Conservation (phyloP, 1,140 invertebrate genomes). For the Watersipora subatra region DNA sequence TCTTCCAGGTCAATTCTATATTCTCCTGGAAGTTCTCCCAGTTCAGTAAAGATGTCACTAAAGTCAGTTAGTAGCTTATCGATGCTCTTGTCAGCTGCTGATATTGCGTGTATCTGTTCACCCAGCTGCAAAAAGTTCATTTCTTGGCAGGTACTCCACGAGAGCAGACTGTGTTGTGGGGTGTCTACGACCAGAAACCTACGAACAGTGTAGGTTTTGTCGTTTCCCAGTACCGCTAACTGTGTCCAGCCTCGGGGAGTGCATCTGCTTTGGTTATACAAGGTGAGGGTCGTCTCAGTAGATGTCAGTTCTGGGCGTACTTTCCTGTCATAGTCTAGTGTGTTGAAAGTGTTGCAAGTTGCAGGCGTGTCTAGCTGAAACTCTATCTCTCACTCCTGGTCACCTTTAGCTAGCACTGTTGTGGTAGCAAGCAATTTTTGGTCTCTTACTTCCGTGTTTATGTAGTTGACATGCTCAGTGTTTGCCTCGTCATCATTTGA, state of each 20-base stretch:
- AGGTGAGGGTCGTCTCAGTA: neutral
- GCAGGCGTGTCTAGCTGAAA: neutral
- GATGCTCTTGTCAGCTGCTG: neutral
- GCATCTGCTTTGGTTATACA: neutral
- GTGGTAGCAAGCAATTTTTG: neutral
- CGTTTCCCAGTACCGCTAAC: neutral
- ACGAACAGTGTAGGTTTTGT: neutral
- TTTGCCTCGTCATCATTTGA: no score
- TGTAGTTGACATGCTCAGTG: neutral
- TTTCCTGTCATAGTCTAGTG: neutral
- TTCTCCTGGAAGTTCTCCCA: neutral
- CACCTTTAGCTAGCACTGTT: neutral
- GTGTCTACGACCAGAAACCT: neutral
- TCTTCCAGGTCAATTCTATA: neutral
- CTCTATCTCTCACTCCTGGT: neutral
- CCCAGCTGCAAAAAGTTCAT: neutral
- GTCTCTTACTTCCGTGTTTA: neutral
- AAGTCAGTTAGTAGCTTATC: neutral
- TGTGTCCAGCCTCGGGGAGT: neutral
- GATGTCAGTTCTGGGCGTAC: neutral
- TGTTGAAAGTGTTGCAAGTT: neutral
- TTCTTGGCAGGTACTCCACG: neutral
- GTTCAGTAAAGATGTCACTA: neutral
- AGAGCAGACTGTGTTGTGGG: neutral
- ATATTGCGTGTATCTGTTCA: no score